Percentiles rank a stretch among this genome's conserved stretches.
phyloP scores from a whole-genome alignment of 1,140 invertebrate species.

The Tetranychus urticae region DNA sequence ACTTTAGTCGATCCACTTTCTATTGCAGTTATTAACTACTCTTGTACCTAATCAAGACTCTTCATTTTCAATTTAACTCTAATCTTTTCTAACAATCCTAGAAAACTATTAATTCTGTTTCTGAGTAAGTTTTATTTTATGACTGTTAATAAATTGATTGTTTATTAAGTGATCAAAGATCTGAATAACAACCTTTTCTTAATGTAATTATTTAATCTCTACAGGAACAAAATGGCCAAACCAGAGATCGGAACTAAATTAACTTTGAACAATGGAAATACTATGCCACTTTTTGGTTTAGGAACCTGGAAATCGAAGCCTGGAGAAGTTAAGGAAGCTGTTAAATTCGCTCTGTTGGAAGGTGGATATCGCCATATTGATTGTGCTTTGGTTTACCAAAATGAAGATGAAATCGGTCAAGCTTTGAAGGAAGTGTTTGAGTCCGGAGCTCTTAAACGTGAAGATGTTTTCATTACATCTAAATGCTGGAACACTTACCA shows the following conservation, averaged over 20 bases:
- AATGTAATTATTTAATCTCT: not conserved
- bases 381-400: slow-evolving; percentile 1
- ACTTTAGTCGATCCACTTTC: no score
- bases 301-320: slow-evolving; percentile 48
- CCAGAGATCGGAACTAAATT: not conserved
- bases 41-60: no score
- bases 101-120: no score
- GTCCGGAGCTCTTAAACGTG: slow-evolving; percentile 32
- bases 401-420: slow-evolving; percentile 3
- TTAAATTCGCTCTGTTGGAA: slow-evolving; percentile 25
- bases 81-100: no score
- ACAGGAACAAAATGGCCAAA: not conserved
- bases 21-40: no score
- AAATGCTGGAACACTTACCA: slow-evolving; percentile 39
- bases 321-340: slow-evolving; percentile 42
- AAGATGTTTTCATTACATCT: slow-evolving; percentile 49
- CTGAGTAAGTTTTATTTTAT: no score
- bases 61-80: no score
- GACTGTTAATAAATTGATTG: no score
- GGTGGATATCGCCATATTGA: slow-evolving; percentile 4
- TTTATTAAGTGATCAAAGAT: no score
- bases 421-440: not conserved
- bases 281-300: not conserved
- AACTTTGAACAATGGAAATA: not conserved
- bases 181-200: no score